Evolutionary conservation across 2,888 invertebrate species (phyloP).

Genomic region (Pocota personata): DNA sequence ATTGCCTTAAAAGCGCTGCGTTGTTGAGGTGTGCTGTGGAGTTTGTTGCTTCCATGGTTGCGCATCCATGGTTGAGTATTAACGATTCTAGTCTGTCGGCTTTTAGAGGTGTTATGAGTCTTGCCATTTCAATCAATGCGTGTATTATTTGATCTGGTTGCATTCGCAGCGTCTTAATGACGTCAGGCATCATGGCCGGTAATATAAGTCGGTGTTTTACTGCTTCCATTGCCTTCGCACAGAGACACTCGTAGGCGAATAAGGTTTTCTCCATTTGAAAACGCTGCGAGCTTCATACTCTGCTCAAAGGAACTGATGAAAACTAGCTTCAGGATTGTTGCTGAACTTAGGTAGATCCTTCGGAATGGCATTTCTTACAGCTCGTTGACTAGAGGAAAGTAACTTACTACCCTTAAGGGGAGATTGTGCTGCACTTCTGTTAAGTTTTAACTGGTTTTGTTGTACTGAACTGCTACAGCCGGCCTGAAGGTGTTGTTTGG

Average conservation of each 20-base stretch:
- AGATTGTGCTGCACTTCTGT: neutral
- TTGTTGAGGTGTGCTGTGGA: slow-evolving; percentile 22
- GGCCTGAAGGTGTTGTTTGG: neutral
- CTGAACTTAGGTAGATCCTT: too few species aligned
- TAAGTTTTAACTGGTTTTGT: neutral
- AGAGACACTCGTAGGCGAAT: slow-evolving; percentile 14
- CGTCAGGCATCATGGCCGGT: slow-evolving; percentile 9
- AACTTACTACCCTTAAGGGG: neutral
- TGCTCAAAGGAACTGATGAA: slow-evolving; percentile 32
- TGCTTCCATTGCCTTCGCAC: slow-evolving; percentile 10
- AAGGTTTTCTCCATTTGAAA: slow-evolving; percentile 11
- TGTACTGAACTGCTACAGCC: neutral
- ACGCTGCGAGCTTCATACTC: slow-evolving; percentile 8
- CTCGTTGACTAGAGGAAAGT: slow-evolving; percentile 1
- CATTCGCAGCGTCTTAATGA: slow-evolving; percentile 25
- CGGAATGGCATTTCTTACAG: too few species aligned
- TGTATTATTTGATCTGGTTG: slow-evolving; percentile 2
- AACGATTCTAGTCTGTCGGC: slow-evolving; percentile 1
- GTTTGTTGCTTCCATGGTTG: slow-evolving; percentile 26
- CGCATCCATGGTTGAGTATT: slow-evolving; percentile 10
- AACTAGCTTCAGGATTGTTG: slow-evolving; percentile 6
- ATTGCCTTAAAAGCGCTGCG: slow-evolving; percentile 14
- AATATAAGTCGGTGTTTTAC: slow-evolving; percentile 29
- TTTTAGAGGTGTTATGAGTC: slow-evolving; percentile 7
- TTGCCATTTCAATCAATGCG: too few species aligned